Percentiles rank a stretch among this genome's conserved stretches.
Evolutionary conservation across 2,113 vertebrate genomes (phyloP).

Genomic region (Cynocephalus volans): DNA sequence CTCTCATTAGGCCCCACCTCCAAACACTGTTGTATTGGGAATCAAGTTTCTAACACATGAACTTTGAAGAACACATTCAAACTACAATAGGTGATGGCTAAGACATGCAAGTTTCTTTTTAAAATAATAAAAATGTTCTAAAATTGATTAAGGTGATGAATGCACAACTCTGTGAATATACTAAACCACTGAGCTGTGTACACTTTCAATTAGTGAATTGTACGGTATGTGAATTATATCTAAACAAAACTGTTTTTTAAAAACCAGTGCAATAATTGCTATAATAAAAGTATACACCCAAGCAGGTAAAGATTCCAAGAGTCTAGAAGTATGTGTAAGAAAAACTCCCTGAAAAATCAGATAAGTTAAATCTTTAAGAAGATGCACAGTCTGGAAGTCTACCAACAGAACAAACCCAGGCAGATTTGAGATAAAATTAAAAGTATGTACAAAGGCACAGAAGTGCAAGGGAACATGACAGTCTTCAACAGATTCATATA

Average conservation of each 20-base stretch:
- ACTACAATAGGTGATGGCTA: neutral
- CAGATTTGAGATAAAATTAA: neutral
- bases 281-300: neutral
- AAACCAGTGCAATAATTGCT: neutral
- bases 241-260: neutral
- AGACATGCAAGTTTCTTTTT: neutral
- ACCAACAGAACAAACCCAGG: neutral
- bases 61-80: neutral
- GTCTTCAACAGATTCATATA: neutral
- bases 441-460: neutral
- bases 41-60: neutral
- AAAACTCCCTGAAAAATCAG: constrained; percentile 33
- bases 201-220: neutral
- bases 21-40: neutral
- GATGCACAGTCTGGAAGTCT: neutral
- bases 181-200: neutral
- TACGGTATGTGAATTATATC: neutral
- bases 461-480: neutral
- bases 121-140: neutral
- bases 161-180: neutral
- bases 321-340: neutral
- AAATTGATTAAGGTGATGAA: neutral
- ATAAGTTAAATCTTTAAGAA: neutral
- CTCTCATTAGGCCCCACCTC: neutral
- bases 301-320: neutral